Evolutionary conservation across 2,113 vertebrate species (phyloP).

Genomic region (Poeciliopsis occidentalis): DNA sequence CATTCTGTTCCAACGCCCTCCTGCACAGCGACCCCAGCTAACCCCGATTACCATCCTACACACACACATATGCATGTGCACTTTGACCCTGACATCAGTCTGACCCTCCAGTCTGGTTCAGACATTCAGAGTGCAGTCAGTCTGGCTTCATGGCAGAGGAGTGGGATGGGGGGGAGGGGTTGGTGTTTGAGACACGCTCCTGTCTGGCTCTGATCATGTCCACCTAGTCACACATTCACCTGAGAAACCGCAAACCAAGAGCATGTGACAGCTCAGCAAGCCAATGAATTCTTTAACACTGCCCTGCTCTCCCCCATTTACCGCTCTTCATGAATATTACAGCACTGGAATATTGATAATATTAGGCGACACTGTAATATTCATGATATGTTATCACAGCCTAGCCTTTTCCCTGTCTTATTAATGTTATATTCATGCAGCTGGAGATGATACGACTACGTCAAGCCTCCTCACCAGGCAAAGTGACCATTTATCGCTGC

Average conservation of each 20-base stretch:
- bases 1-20: not conserved
- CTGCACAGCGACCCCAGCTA: slow-evolving; percentile 23
- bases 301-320: slow-evolving; percentile 26
- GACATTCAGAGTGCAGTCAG: slow-evolving; percentile 52
- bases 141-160: slow-evolving; percentile 54
- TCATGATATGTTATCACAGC: slow-evolving; percentile 58
- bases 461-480: slow-evolving; percentile 29
- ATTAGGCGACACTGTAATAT: slow-evolving; percentile 59
- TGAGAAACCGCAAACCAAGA: slow-evolving; percentile 36
- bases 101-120: slow-evolving; percentile 65
- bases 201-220: slow-evolving; percentile 68
- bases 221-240: slow-evolving; percentile 45
- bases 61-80: slow-evolving; percentile 8
- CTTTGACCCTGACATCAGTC: slow-evolving; percentile 58
- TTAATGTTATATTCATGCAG: slow-evolving; percentile 67
- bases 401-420: slow-evolving; percentile 5
- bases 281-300: slow-evolving; percentile 40
- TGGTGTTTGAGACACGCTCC: slow-evolving; percentile 67
- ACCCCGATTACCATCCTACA: slow-evolving; percentile 26
- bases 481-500: slow-evolving; percentile 26
- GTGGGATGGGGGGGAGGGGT: slow-evolving; percentile 6
- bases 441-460: slow-evolving; percentile 46
- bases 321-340: slow-evolving; percentile 59
- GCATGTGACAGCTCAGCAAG: slow-evolving; percentile 35
- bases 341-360: slow-evolving; percentile 59